These are phyloP conservation scores for Caenorhabditis virilis DNA, from an alignment of 2,888 invertebrate genomes.

Conservation along the genomic window DNA sequence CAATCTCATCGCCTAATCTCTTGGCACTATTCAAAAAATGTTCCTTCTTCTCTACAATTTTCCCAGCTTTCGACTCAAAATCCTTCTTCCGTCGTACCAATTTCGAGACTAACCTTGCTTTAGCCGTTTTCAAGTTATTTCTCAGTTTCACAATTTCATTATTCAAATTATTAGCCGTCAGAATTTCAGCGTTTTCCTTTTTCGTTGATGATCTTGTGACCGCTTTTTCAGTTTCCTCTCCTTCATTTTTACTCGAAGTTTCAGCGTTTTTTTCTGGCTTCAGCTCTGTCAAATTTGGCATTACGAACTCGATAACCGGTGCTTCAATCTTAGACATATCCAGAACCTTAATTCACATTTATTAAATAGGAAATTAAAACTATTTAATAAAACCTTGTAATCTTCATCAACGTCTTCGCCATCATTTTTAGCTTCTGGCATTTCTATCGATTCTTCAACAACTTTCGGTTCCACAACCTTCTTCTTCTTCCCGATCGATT, in stretches of 20 bases:
- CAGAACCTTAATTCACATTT: conserved; percentile 7
- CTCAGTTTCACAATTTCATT: conserved; percentile 27
- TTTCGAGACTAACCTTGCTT: conserved; percentile 12
- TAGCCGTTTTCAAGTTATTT: not conserved
- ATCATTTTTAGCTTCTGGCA: conserved; percentile 12
- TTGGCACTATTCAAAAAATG: conserved; percentile 4
- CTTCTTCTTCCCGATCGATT: not conserved
- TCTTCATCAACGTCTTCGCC: conserved; percentile 30
- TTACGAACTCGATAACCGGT: conserved; percentile 32
- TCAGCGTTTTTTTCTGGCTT: not conserved
- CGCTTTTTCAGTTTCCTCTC: not conserved
- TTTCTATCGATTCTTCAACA: conserved; percentile 8
- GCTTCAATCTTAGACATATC: conserved; percentile 31
- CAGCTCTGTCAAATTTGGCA: conserved; percentile 24
- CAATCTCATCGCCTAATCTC: conserved; percentile 21
- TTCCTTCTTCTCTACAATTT: conserved; percentile 2
- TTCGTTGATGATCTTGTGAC: conserved; percentile 1
- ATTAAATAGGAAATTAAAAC: not conserved
- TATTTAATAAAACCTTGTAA: conserved; percentile 15
- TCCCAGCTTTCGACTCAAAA: conserved; percentile 15
- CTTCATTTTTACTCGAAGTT: not conserved
- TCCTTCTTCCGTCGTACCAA: conserved; percentile 30
- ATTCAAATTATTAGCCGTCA: conserved; percentile 31
- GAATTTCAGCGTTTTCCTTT: conserved; percentile 1
- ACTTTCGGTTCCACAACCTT: not conserved